Conservation (phyloP, 2,797 vertebrate species). For the Geotrypetes seraphini region DNA sequence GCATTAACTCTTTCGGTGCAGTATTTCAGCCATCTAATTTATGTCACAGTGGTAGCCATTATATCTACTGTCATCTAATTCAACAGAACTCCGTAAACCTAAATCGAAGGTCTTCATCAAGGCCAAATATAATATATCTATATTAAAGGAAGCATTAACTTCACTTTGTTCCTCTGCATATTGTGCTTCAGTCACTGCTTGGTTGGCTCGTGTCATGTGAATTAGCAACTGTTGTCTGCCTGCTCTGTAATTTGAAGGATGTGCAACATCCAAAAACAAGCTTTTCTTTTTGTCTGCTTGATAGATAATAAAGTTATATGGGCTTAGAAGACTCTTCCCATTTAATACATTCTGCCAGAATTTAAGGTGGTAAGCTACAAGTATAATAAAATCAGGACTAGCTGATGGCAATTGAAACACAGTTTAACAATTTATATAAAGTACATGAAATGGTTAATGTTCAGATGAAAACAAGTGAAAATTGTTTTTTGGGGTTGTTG, state of each 20-base stretch:
- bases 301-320: not conserved
- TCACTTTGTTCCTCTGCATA: not conserved
- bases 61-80: too few relatives aligned
- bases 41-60: too few relatives aligned
- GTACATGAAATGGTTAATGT: too few relatives aligned
- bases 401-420: conserved; percentile 1
- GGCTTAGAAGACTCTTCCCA: not conserved
- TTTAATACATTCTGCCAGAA: conserved; percentile 12
- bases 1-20: conserved; percentile 33
- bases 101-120: too few relatives aligned
- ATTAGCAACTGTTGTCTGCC: not conserved
- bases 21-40: conserved; percentile 4
- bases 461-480: too few relatives aligned
- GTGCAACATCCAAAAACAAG: conserved; percentile 9
- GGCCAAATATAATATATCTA: conserved; percentile 7
- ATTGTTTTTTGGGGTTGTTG: too few relatives aligned
- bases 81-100: too few relatives aligned
- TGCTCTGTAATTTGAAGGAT: not conserved
- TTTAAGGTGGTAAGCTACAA: not conserved
- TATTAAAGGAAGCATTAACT: conserved; percentile 1
- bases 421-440: conserved; percentile 2
- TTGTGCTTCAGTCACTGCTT: not conserved
- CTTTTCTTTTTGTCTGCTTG: not conserved
- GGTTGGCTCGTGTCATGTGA: conserved; percentile 2
- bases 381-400: conserved; percentile 1